A percentile compares a stretch with the other conserved stretches of the same genome.
Conservation (phyloP, 2,797 vertebrate genomes). For the Etheostoma nigrum region DNA sequence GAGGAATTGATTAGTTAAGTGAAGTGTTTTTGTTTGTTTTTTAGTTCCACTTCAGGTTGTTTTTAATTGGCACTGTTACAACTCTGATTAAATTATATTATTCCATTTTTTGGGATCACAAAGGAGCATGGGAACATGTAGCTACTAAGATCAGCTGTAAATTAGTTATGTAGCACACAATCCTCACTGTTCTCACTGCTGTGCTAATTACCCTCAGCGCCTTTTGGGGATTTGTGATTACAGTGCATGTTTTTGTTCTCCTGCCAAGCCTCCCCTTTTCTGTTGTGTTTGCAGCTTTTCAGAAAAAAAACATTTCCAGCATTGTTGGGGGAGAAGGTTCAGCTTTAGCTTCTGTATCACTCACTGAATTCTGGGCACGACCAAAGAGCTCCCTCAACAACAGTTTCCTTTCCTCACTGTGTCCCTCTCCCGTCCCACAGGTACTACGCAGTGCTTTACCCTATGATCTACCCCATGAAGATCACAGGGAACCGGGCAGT, state of each 20-base stretch:
- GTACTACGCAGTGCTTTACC: conserved; percentile 98
- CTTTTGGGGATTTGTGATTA: conserved; percentile 59
- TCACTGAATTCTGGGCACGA: conserved; percentile 27
- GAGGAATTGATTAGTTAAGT: neutral
- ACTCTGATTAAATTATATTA: neutral
- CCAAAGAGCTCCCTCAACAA: conserved; percentile 8
- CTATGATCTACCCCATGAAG: conserved; percentile 99
- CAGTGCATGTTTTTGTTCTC: conserved; percentile 55
- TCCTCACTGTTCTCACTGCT: conserved; percentile 45
- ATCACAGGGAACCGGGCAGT: conserved; percentile 96
- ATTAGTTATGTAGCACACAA: conserved; percentile 26
- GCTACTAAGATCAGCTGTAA: conserved; percentile 14
- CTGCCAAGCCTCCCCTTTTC: conserved; percentile 23
- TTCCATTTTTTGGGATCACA: conserved; percentile 14
- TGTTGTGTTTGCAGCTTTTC: conserved; percentile 46
- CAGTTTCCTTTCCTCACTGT: conserved; percentile 17
- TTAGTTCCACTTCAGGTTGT: neutral
- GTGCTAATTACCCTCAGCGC: conserved; percentile 50
- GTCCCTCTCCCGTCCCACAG: conserved; percentile 72
- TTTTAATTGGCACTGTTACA: conserved; percentile 11
- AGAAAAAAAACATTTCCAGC: conserved; percentile 22
- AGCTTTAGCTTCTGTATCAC: conserved; percentile 33
- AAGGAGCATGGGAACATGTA: neutral
- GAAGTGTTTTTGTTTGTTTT: neutral
- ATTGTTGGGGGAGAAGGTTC: neutral